Evolutionary conservation across 2,113 vertebrate species (phyloP), one percentile per base, ranked within the genome.

Genomic region (Ptychochromis oligacanthus): DNA sequence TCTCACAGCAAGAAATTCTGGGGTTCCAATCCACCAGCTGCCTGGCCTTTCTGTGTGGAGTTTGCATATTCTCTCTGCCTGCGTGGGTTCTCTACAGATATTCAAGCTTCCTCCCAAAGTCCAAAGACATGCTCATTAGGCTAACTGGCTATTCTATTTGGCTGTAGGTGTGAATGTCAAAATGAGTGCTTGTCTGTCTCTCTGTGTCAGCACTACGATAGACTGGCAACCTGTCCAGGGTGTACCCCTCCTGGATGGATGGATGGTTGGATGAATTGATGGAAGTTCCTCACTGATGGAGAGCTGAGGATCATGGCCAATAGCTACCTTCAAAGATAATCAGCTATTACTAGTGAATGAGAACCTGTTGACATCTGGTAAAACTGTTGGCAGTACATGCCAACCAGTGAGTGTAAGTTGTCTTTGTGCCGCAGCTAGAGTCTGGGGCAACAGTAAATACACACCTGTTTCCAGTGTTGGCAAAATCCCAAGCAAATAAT

Each of bases 401-500:
- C 18, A 54, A n/a, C 18, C 52, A n/a, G 1, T 49, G 46, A 7
- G 46, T 49, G 2, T 49, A 17, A 67, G 8, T 22, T 46, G 40
- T 4, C 40, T 43, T 13, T 43, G 40, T 43, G 64, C 46, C 46
- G 18, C n/a, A 67, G 15, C 40, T 67, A 28, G 40, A 67, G 49
- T 67, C 24, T 70, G 10, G 24, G 24, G 17, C 20, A 52, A 43
- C 65, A 52, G 65, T 40, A 5, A 31, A 22, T 14, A 11, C 49
- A 79, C 79, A 84, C 75, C 72, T 75, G 81, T 36, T 64, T 52
- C 7, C 78, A 64, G 31, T 67, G 31, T 75, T 87, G 82, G 60
- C 82, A 87, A 87, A 90, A 86, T 79, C 84, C 26, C 8, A 18
- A 78, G 34, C 64, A 72, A 72, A 72, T 72, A 20, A 65, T 34